phyloP scores from a whole-genome alignment of 2,797 vertebrate genomes.

The Pyrocephalus nanus region DNA sequence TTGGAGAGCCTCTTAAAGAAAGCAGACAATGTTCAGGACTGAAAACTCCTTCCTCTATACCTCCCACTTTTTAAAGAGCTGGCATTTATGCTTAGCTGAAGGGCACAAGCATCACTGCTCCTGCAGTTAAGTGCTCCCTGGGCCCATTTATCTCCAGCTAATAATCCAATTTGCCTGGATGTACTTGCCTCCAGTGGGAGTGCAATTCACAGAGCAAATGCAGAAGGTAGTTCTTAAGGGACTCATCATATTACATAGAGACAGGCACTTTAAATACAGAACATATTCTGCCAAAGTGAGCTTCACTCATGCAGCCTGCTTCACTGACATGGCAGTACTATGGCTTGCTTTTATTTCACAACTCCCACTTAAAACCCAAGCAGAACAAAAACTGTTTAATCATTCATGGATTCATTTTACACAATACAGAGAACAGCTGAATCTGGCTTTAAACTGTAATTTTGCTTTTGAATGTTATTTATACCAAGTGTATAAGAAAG shows the following conservation, averaged over 20 bases:
- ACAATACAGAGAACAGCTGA: not conserved
- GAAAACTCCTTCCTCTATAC: not conserved
- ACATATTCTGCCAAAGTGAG: not conserved
- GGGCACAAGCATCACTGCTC: not conserved
- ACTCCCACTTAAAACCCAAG: not conserved
- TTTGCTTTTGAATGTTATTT: not conserved
- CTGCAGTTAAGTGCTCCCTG: constrained; percentile 33
- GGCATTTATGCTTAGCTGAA: not conserved
- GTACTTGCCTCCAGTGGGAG: constrained; percentile 11
- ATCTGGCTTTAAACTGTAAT: not conserved
- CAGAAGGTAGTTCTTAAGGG: constrained; percentile 15
- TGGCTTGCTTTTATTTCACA: not conserved
- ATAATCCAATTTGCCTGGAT: constrained; percentile 33
- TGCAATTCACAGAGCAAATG: constrained; percentile 7
- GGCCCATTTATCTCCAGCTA: constrained; percentile 46
- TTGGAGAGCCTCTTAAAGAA: not conserved
- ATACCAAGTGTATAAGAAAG: not conserved
- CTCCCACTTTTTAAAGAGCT: not conserved
- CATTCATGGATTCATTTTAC: constrained; percentile 6
- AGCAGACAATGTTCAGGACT: not conserved
- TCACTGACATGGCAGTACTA: not conserved
- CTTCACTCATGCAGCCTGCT: not conserved
- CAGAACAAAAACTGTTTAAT: not conserved
- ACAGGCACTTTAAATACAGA: constrained; percentile 24
- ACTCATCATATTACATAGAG: constrained; percentile 1